Percentiles rank a stretch among this genome's conserved stretches.
Evolutionary conservation across 2,888 invertebrate species (phyloP).

Genomic region (Drosophila lutescens): DNA sequence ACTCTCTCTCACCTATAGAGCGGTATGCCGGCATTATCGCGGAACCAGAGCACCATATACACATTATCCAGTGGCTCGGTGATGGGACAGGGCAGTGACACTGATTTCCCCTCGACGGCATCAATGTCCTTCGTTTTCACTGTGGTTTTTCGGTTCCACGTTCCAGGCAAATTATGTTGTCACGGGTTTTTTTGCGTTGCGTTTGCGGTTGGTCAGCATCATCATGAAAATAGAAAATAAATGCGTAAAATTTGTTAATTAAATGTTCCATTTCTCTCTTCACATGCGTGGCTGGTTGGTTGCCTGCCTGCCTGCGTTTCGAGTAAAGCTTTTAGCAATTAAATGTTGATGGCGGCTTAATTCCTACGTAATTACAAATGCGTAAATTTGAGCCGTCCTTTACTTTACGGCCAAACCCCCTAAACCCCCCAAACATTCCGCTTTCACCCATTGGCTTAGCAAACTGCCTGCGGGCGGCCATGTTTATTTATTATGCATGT

Average conservation of each 20-base stretch:
- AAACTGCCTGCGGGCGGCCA: slow-evolving; percentile 21
- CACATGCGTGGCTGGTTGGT: slow-evolving; percentile 46
- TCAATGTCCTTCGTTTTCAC: slow-evolving; percentile 92
- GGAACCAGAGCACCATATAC: slow-evolving; percentile 96
- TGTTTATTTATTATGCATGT: slow-evolving; percentile 71
- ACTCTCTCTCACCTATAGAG: slow-evolving; percentile 89
- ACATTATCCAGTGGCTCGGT: slow-evolving; percentile 93
- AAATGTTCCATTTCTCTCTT: slow-evolving; percentile 60
- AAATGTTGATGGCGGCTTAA: slow-evolving; percentile 77
- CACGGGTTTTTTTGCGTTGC: slow-evolving; percentile 40
- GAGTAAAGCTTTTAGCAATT: slow-evolving; percentile 65
- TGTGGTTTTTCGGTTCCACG: slow-evolving; percentile 62
- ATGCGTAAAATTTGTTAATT: slow-evolving; percentile 79
- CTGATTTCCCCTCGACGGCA: slow-evolving; percentile 94
- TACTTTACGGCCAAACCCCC: slow-evolving; percentile 11
- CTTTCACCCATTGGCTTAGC: slow-evolving; percentile 43
- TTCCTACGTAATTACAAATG: slow-evolving; percentile 75
- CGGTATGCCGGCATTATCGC: slow-evolving; percentile 93
- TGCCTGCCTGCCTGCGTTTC: background rate
- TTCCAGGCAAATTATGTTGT: slow-evolving; percentile 70
- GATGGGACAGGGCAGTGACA: slow-evolving; percentile 94
- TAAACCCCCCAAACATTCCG: slow-evolving; percentile 19
- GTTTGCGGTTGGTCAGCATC: slow-evolving; percentile 55
- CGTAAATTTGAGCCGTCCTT: slow-evolving; percentile 63
- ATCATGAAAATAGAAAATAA: slow-evolving; percentile 77